Evolutionary conservation across 2,113 vertebrate genomes (phyloP).

Genomic region (Oenanthe oenanthe): DNA sequence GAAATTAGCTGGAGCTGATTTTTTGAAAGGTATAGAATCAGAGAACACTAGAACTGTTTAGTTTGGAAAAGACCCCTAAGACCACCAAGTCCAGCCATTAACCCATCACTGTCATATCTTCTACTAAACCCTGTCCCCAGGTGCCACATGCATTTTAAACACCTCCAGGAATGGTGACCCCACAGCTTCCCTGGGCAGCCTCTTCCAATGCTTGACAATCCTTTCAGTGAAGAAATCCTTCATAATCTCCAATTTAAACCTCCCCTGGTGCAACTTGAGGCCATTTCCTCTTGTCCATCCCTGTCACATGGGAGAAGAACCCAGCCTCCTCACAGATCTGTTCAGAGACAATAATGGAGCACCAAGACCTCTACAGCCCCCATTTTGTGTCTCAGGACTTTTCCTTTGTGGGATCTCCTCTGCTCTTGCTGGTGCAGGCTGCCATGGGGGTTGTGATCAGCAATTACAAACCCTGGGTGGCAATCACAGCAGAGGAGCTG

Average conservation of each 20-base stretch:
- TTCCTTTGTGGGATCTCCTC: background rate
- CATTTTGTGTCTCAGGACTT: background rate
- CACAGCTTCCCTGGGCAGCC: background rate
- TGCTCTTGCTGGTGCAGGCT: background rate
- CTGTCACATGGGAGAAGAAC: background rate
- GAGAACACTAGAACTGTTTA: background rate
- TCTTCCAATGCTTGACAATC: background rate
- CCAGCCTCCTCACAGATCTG: background rate
- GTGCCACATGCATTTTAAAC: background rate
- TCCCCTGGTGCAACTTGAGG: no score
- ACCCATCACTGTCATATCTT: background rate
- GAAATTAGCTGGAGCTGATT: background rate
- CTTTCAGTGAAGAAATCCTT: background rate
- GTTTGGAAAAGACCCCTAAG: background rate
- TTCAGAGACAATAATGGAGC: background rate
- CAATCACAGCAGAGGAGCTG: background rate
- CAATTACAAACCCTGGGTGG: background rate
- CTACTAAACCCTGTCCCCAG: background rate
- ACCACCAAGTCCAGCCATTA: background rate
- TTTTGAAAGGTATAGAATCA: background rate
- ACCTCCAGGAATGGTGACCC: background rate
- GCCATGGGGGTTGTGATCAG: background rate
- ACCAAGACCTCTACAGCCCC: background rate
- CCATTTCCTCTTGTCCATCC: background rate
- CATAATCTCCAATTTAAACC: background rate